Conservation (phyloP, 2,113 vertebrate genomes). For the Pygathrix nemaeus region DNA sequence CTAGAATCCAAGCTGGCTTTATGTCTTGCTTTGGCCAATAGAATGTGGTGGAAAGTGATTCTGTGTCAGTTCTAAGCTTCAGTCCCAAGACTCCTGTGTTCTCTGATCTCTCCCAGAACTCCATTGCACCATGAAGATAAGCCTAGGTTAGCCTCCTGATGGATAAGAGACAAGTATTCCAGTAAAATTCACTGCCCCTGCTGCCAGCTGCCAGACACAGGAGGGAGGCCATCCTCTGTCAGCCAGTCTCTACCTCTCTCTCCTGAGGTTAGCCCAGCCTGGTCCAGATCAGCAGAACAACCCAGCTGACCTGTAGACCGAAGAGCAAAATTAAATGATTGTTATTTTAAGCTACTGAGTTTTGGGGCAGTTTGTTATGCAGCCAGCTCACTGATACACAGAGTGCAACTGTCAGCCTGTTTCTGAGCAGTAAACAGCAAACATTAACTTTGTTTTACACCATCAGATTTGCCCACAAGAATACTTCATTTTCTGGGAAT, state of each 20-base stretch:
- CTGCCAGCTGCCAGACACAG: background rate
- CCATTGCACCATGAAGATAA: background rate
- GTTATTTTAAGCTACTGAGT: background rate
- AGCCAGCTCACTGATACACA: background rate
- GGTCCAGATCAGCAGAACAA: background rate
- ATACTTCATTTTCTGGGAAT: background rate
- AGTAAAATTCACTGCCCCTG: background rate
- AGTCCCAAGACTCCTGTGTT: background rate
- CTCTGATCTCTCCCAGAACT: background rate
- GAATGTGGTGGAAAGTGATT: background rate
- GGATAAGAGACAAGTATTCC: background rate
- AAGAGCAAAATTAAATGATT: background rate
- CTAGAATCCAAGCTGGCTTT: background rate
- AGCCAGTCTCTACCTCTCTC: too few relatives aligned
- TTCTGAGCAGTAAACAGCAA: background rate
- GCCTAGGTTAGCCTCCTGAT: background rate
- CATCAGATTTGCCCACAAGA: background rate
- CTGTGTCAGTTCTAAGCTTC: background rate
- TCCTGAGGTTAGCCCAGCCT: background rate
- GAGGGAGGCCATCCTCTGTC: background rate
- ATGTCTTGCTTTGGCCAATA: background rate
- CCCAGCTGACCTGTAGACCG: background rate
- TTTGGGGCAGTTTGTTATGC: background rate
- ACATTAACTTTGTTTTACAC: background rate
- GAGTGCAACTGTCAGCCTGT: background rate